These are phyloP conservation scores for Elaeidobius kamerunicus DNA, from an alignment of 2,888 invertebrate species.

Conservation along the genomic window DNA sequence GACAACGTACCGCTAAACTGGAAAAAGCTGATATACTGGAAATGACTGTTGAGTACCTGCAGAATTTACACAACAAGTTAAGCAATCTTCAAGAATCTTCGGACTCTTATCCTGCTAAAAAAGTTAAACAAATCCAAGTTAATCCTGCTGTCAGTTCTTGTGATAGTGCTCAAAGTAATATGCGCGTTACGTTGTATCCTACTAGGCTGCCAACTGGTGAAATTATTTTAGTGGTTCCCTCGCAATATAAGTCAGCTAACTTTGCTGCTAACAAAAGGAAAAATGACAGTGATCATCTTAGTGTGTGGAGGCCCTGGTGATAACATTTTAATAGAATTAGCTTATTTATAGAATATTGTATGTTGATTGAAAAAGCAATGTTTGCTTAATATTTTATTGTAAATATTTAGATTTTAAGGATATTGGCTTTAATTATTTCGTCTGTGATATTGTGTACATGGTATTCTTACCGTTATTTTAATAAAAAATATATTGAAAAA, in stretches of 20 bases:
- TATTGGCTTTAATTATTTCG: background rate
- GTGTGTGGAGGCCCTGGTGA: slow-evolving; percentile 28
- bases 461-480: too few relatives aligned
- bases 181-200: slow-evolving; percentile 45
- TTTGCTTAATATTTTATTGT: background rate
- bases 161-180: slow-evolving; percentile 36
- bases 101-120: background rate
- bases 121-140: slow-evolving; percentile 31
- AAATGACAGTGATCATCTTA: slow-evolving; percentile 4
- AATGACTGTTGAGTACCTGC: slow-evolving; percentile 59
- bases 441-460: too few relatives aligned
- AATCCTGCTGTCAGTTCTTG: slow-evolving; percentile 41
- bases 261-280: background rate
- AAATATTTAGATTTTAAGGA: background rate
- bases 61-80: slow-evolving; percentile 51
- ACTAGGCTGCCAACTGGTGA: slow-evolving; percentile 48
- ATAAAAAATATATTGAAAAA: too few relatives aligned
- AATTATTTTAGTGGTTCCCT: slow-evolving; percentile 48
- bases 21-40: slow-evolving; percentile 66
- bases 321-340: background rate
- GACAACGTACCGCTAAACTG: slow-evolving; percentile 54
- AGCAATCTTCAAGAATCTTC: slow-evolving; percentile 6
- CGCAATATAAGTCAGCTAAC: slow-evolving; percentile 5
- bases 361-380: background rate
- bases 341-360: background rate